Base-by-base conservation (phyloP, 2,888 invertebrate genomes). In the Brachyopa scutellaris region DNA sequence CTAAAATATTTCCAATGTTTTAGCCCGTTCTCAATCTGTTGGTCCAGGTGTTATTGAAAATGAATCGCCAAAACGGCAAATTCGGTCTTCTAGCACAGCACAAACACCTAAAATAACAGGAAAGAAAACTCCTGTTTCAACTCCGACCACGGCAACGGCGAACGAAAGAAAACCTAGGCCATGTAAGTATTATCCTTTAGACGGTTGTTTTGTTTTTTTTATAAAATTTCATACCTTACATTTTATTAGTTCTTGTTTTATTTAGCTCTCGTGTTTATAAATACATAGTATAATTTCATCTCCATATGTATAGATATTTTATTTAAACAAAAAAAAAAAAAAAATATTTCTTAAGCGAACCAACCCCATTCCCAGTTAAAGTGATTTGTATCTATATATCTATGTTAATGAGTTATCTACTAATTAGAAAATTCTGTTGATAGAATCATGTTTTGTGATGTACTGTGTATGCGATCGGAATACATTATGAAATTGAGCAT, bases 51-150 rank as follows among this genome's bases (percentile, higher is more conserved):
- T 92, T 84, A 91, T 91, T 85, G 91, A 91, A 61, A 93, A 94
- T 87, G 95, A 94, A 91, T 96, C 96, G 57, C 96, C 96, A 21
- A 95, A 95, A 87, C 94, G 95, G 85, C 95, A 95, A 87, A 93
- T 95, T 51, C 91, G 92, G 84, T 90, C 90, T 45, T 90, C 90
- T 70, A 91, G 91, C 85, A 90, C 90, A 86, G 90, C 90, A 67
- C 90, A 91, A 76, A 86, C 88, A 33, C 85, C 87, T 0, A 90
- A 93, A 91, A 93, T 93, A 90, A 93, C 93, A 91, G 92, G 93
- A 91, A 93, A 93, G 91, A 93, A 92, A 86, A 91, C 91, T 67
- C 86, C 89, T 59, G 93, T 91, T 91, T 92, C 92, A 88, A 91
- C 92, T 90, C 92, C 92, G 89, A 92, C 92, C 84, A 89, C 92